A percentile compares a stretch with the other conserved stretches of the same genome.
Conservation (phyloP, 2,888 invertebrate species). For the Antitype chi region DNA sequence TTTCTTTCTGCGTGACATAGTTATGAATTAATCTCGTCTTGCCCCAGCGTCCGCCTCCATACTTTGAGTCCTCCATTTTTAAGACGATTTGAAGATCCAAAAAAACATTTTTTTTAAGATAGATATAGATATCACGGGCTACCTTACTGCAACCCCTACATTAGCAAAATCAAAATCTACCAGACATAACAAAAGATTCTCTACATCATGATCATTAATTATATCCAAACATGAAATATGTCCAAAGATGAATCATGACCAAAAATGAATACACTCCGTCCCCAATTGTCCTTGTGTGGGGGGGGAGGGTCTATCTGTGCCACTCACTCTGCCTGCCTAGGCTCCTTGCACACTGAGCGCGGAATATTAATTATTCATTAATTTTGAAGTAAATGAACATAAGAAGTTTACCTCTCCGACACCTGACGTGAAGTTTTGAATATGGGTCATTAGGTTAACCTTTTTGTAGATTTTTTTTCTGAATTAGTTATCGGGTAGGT, state of each 20-base stretch:
- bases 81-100: neutral
- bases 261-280: neutral
- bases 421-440: neutral
- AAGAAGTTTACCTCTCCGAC: neutral
- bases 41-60: neutral
- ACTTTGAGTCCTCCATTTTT: neutral
- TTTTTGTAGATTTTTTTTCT: neutral
- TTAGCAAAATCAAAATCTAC: too few species aligned
- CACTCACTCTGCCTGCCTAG: conserved; percentile 7
- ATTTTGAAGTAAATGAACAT: conserved; percentile 10
- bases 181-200: too few species aligned
- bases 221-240: neutral
- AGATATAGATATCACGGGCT: too few species aligned
- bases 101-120: neutral
- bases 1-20: neutral
- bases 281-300: neutral
- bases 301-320: conserved; percentile 28
- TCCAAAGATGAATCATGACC: neutral
- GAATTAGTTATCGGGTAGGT: neutral
- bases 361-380: conserved; percentile 46
- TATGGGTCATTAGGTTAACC: neutral
- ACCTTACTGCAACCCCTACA: too few species aligned
- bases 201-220: neutral
- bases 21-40: conserved; percentile 3
- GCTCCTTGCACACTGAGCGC: neutral